Base-by-base conservation (phyloP, 2,888 invertebrate species). In the Eudasyphora cyanicolor region DNA sequence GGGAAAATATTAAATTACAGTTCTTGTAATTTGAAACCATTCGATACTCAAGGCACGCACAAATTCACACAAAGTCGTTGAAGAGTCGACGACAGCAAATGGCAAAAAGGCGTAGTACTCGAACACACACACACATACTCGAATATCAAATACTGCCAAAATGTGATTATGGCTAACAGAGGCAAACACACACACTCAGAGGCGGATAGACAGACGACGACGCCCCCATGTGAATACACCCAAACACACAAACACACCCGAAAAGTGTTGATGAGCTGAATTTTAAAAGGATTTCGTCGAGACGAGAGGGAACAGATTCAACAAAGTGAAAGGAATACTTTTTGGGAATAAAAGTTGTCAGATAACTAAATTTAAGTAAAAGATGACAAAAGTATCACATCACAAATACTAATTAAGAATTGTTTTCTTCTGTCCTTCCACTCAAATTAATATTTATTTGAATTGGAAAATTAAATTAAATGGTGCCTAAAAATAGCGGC, bases 1-100 rank as follows among this genome's bases (percentile, higher is more conserved):
- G 17, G 1, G 35, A 64, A 62, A 64, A 64, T 64, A 64, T 64
- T 38, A 38, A 64, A 64, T 64, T 64, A 64, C 64, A 35, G 8
- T 17, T 35, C 19, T 38, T 64, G 64, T 35, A 64, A 64, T 38
- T 64, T 19, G 19, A 64, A 64, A 64, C 64, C 64, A n/a, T 60
- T 49, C 49, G 19, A 5, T 19, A 49, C 54, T 54, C 54, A 54
- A 54, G 24, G 27, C 60, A 60, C 60, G 29, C 27, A 49, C 49
- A 49, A 19, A 27, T 57, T 27, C 57, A 57, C 57, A 57, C 24
- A 57, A 27, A 14, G 12, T 5, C 49, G 49, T 57, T 57, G 27
- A 57, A 27, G 27, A 57, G 54, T 57, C 57, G 10, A 8, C 3
- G n/a, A 57, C 27, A 27, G 14, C 27, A 24, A 60, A 29, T 27